Evolutionary conservation across 1,140 invertebrate species (phyloP).

Genomic region (Agrypnia vestita): DNA sequence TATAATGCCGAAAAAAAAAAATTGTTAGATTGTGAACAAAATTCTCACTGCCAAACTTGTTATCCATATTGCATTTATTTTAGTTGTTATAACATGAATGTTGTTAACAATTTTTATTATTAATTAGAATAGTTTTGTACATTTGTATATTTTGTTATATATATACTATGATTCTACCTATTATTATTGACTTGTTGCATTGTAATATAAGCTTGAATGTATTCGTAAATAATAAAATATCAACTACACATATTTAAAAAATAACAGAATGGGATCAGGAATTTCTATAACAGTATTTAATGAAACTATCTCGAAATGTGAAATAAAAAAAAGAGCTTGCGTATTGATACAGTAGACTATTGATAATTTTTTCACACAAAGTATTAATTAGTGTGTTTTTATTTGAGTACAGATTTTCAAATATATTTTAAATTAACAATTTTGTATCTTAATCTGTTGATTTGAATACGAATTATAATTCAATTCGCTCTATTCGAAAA

Average conservation of each 20-base stretch:
- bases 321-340: too few species aligned
- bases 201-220: conserved; percentile 37
- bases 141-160: conserved; percentile 46
- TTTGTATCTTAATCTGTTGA: too few species aligned
- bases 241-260: conserved; percentile 28
- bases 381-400: too few species aligned
- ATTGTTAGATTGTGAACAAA: background rate
- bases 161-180: conserved; percentile 4
- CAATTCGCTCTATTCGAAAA: too few species aligned
- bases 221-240: conserved; percentile 32
- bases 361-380: too few species aligned
- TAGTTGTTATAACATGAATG: conserved; percentile 14
- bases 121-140: conserved; percentile 22
- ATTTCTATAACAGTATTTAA: conserved; percentile 18
- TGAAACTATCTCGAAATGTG: conserved; percentile 15
- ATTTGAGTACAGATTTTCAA: too few species aligned
- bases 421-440: too few species aligned
- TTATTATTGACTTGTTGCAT: conserved; percentile 7
- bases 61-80: conserved; percentile 26
- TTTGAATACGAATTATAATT: too few species aligned
- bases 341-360: too few species aligned
- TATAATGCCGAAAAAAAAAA: background rate
- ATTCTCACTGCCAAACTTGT: conserved; percentile 37
- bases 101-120: conserved; percentile 12
- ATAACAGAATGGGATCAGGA: conserved; percentile 23